A percentile compares a stretch with the other conserved stretches of the same genome.
Conservation (phyloP, 2,888 invertebrate genomes). For the Lathronympha strigana region DNA sequence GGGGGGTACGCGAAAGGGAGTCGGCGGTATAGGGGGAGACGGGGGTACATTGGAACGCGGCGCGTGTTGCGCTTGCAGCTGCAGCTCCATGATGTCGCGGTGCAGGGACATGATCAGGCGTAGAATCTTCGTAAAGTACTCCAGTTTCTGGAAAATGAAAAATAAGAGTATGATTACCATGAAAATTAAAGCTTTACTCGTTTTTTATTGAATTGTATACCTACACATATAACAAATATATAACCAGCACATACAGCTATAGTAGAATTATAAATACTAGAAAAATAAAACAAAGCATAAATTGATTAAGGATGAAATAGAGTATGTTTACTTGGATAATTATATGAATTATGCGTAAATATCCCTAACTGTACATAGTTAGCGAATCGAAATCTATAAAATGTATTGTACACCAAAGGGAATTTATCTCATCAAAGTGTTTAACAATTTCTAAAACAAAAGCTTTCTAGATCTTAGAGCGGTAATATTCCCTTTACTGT, state of each 20-base stretch:
- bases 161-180: too few relatives aligned
- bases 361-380: too few relatives aligned
- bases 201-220: too few relatives aligned
- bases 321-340: neutral
- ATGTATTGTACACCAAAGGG: conserved; percentile 83
- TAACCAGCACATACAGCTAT: too few relatives aligned
- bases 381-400: too few relatives aligned
- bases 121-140: conserved; percentile 77
- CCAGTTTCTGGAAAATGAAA: conserved; percentile 67
- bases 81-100: conserved; percentile 74
- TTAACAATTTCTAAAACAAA: conserved; percentile 42
- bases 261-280: too few relatives aligned
- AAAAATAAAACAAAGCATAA: too few relatives aligned
- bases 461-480: conserved; percentile 70
- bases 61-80: conserved; percentile 59
- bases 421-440: conserved; percentile 54
- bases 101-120: conserved; percentile 77
- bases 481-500: conserved; percentile 81
- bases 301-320: neutral
- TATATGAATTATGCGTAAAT: neutral
- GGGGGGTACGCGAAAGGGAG: conserved; percentile 60
- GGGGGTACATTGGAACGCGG: conserved; percentile 44
- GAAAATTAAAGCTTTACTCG: too few relatives aligned
- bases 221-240: too few relatives aligned
- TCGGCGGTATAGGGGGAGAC: conserved; percentile 31